These are phyloP conservation scores for Polia nebulosa DNA, from an alignment of 2,888 invertebrate species.

Conservation along the genomic window DNA sequence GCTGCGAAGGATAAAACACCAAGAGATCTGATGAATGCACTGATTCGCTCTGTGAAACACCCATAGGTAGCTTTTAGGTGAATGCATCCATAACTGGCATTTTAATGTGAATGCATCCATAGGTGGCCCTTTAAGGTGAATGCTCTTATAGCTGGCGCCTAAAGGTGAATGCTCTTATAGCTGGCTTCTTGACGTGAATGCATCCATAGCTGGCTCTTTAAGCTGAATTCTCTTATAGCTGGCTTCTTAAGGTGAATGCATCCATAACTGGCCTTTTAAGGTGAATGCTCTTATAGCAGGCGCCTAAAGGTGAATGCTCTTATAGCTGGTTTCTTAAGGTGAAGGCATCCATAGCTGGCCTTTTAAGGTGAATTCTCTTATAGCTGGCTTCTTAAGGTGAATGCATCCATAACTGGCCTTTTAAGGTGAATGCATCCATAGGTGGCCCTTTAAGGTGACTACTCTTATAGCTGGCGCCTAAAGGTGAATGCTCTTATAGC, in stretches of 20 bases:
- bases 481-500: too few species aligned
- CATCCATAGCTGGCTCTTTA: neutral
- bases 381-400: neutral
- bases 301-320: neutral
- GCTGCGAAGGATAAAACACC: neutral
- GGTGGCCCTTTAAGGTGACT: neutral
- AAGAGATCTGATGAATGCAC: neutral
- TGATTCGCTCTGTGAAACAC: neutral
- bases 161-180: constrained; percentile 13
- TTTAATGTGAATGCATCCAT: neutral
- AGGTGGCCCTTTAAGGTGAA: neutral
- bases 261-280: neutral
- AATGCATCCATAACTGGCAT: constrained; percentile 13
- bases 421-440: neutral
- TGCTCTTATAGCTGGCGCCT: neutral
- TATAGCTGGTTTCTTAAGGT: neutral
- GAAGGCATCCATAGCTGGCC: constrained; percentile 12
- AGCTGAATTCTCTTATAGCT: neutral
- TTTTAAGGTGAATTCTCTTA: neutral
- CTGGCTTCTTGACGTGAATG: neutral
- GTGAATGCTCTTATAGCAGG: neutral
- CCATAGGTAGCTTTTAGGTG: neutral
- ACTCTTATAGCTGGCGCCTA: too few species aligned
- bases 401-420: neutral
- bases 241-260: constrained; percentile 10